Evolutionary conservation across 2,888 invertebrate genomes (phyloP).

Genomic region (Ferdinandea cuprea): DNA sequence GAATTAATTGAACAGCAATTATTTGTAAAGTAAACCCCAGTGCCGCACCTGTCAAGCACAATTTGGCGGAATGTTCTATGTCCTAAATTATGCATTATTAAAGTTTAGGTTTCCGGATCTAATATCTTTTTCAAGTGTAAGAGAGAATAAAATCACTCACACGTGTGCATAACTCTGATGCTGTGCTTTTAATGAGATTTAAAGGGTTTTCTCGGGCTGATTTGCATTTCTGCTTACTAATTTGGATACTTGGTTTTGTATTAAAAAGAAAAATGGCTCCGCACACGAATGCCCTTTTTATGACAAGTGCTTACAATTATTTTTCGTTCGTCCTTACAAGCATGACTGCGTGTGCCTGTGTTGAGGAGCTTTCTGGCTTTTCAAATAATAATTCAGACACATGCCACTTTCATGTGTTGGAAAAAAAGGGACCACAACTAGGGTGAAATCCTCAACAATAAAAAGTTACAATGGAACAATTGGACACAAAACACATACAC

Average conservation of each 20-base stretch:
- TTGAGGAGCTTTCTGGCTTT: slow-evolving; percentile 28
- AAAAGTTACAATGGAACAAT: slow-evolving; percentile 20
- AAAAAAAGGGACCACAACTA: slow-evolving; percentile 17
- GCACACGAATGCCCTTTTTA: slow-evolving; percentile 53
- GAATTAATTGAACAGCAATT: slow-evolving; percentile 48
- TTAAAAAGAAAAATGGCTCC: slow-evolving; percentile 20
- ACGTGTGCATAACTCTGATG: slow-evolving; percentile 38
- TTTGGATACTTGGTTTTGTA: slow-evolving; percentile 17
- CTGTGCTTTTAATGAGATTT: slow-evolving; percentile 14
- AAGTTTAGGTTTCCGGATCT: background rate
- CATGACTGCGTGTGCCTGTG: slow-evolving; percentile 7
- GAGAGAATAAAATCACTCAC: background rate
- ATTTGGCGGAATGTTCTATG: background rate
- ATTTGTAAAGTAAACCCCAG: slow-evolving; percentile 42
- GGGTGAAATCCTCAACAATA: slow-evolving; percentile 47
- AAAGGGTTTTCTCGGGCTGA: slow-evolving; percentile 24
- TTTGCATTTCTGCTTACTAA: slow-evolving; percentile 65
- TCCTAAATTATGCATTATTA: slow-evolving; percentile 14
- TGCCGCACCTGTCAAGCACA: background rate
- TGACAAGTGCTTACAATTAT: slow-evolving; percentile 56
- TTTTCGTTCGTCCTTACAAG: background rate
- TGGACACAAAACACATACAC: slow-evolving; percentile 19
- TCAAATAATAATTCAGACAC: slow-evolving; percentile 51
- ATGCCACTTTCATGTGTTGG: slow-evolving; percentile 47
- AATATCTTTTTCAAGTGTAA: slow-evolving; percentile 1